Base-by-base conservation (phyloP, 2,113 vertebrate species). In the Pao palembangensis region DNA sequence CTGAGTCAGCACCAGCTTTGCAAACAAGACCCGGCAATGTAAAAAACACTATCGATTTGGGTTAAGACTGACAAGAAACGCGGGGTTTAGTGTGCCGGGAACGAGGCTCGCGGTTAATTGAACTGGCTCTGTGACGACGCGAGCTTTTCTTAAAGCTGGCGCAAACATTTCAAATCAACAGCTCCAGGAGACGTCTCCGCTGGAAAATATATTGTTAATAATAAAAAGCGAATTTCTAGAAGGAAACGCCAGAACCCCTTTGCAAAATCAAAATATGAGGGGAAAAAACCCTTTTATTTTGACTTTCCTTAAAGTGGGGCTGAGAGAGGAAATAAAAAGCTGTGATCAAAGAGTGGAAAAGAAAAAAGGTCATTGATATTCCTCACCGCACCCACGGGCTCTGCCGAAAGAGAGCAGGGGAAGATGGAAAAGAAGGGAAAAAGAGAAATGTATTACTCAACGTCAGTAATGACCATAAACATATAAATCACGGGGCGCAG, bases 401-500 rank as follows among this genome's bases (percentile, higher is more conserved):
- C 84, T 78, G 82, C 87, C 85, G 84, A 89, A 73, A 73, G 79
- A 73, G 67, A 78, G 69, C 79, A 60, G 64, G 64, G 68, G 64
- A 67, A 78, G 82, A 78, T 54, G 67, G 67, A 77, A 75, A 75
- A 68, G 78, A 68, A 68, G 62, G 61, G 55, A 51, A 77, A 64
- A 85, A 67, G 57, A 68, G 62, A 86, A 88, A 88, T 73, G 80
- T 88, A 92, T 91, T 88, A 88, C 83, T 91, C 89, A 87, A 87
- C 59, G 84, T 90, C 89, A 85, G 85, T 81, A 88, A 88, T 87
- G 88, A 83, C 83, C 81, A 88, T 90, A 91, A 90, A 91, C 90
- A 92, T 90, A 92, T 92, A 91, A 91, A 91, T 91, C 91, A 92
- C 76, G 34, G 51, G 68, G 64, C 79, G 80, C 69, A 67, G 61